These are phyloP conservation scores for Alloplasta piceator DNA, from an alignment of 2,888 invertebrate genomes.

Conservation along the genomic window DNA sequence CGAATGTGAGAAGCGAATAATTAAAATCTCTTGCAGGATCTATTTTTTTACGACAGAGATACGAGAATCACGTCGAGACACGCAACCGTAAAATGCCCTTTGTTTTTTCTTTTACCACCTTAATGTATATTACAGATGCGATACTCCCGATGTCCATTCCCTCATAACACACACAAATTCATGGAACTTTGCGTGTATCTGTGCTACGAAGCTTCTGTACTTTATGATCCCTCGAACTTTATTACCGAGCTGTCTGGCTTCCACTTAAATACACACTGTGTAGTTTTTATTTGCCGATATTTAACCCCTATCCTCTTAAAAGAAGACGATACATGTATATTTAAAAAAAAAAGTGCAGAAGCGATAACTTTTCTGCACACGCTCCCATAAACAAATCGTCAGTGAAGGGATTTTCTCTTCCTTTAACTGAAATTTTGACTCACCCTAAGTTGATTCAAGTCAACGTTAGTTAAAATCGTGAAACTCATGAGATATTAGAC, in stretches of 20 bases:
- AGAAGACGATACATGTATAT: not conserved
- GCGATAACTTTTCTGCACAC: not conserved
- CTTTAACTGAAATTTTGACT: too few relatives aligned
- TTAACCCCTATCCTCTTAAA: not conserved
- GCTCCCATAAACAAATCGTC: not conserved
- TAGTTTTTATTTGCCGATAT: conserved; percentile 7
- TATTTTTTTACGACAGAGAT: too few relatives aligned
- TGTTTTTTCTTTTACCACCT: too few relatives aligned
- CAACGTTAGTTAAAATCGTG: too few relatives aligned
- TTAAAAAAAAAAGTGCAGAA: not conserved
- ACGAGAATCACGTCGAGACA: too few relatives aligned
- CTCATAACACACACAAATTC: not conserved
- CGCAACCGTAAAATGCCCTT: too few relatives aligned
- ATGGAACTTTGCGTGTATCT: not conserved
- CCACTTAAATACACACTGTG: conserved; percentile 1
- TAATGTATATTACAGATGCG: conserved; percentile 37
- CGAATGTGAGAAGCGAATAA: too few relatives aligned
- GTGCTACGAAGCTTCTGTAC: not conserved
- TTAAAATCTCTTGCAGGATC: too few relatives aligned
- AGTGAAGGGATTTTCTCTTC: too few relatives aligned
- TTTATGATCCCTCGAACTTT: conserved; percentile 15
- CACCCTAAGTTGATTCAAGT: too few relatives aligned
- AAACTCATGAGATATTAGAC: too few relatives aligned
- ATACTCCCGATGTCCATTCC: conserved; percentile 24
- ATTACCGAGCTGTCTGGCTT: conserved; percentile 2